These are phyloP conservation scores for Therioaphis trifolii DNA, from an alignment of 2,888 invertebrate species.

Conservation along the genomic window DNA sequence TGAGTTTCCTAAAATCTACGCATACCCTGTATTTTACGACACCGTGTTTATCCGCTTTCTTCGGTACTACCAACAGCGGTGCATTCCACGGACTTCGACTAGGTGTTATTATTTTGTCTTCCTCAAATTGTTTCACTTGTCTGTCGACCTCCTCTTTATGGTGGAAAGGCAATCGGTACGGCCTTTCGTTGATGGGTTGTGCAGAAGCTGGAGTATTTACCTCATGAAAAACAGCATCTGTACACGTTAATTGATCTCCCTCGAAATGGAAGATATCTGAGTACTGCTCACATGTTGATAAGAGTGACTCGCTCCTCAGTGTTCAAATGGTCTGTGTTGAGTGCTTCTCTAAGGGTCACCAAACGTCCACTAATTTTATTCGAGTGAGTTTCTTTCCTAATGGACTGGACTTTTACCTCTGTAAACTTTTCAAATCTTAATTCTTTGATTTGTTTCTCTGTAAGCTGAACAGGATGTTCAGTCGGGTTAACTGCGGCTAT, in stretches of 20 bases:
- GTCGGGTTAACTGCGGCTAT: too few relatives aligned
- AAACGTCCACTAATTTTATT: neutral
- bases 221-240: conserved; percentile 41
- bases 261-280: conserved; percentile 62
- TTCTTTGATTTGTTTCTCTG: too few relatives aligned
- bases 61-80: too few relatives aligned
- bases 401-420: too few relatives aligned
- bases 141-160: conserved; percentile 26
- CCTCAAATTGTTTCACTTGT: conserved; percentile 2
- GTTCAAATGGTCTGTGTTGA: conserved; percentile 22
- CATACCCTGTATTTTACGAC: conserved; percentile 63
- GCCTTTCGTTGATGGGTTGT: neutral
- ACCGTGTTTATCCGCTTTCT: too few relatives aligned
- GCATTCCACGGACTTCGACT: too few relatives aligned
- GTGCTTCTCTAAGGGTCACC: neutral
- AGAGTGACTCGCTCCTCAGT: neutral
- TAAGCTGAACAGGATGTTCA: too few relatives aligned
- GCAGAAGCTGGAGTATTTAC: neutral
- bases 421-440: too few relatives aligned
- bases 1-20: neutral
- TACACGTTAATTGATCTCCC: conserved; percentile 55
- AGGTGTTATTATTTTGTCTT: conserved; percentile 19
- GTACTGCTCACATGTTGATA: conserved; percentile 15
- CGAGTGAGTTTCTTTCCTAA: neutral
- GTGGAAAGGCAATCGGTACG: conserved; percentile 4